phyloP scores from a whole-genome alignment of 2,888 invertebrate species.

The Hydriomena furcata region DNA sequence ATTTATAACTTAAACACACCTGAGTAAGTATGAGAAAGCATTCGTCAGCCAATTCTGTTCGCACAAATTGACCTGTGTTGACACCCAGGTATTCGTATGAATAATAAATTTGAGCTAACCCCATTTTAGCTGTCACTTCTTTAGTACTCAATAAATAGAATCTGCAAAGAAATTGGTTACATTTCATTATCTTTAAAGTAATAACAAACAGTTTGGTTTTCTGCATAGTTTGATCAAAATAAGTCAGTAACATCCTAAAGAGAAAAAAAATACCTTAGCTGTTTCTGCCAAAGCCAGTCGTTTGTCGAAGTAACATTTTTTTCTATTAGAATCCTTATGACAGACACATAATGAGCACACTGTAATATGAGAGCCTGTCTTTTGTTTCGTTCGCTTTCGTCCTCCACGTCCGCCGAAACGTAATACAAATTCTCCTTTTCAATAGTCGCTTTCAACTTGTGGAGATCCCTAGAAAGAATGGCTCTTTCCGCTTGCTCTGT shows the following conservation, averaged over 20 bases:
- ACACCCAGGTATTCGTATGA: slow-evolving; percentile 98
- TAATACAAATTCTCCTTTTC: slow-evolving; percentile 80
- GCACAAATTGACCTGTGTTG: slow-evolving; percentile 96
- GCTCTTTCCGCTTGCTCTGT: slow-evolving; percentile 93
- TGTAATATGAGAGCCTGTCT: slow-evolving; percentile 96
- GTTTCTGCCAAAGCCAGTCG: slow-evolving; percentile 98
- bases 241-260: background rate
- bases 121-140: slow-evolving; percentile 92
- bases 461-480: slow-evolving; percentile 86
- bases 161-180: slow-evolving; percentile 62
- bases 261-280: slow-evolving; percentile 86
- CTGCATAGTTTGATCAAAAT: background rate
- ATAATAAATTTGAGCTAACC: slow-evolving; percentile 96
- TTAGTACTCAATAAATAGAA: slow-evolving; percentile 86
- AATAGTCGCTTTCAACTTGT: slow-evolving; percentile 74
- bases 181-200: background rate
- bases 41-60: slow-evolving; percentile 97
- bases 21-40: slow-evolving; percentile 99
- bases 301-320: slow-evolving; percentile 85
- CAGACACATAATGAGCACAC: slow-evolving; percentile 94
- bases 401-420: slow-evolving; percentile 76
- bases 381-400: slow-evolving; percentile 90
- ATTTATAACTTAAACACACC: slow-evolving; percentile 57
- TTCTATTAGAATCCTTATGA: slow-evolving; percentile 90
- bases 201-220: too few species aligned